Conservation (phyloP, 2,797 vertebrate genomes). For the Oreochromis mossambicus region DNA sequence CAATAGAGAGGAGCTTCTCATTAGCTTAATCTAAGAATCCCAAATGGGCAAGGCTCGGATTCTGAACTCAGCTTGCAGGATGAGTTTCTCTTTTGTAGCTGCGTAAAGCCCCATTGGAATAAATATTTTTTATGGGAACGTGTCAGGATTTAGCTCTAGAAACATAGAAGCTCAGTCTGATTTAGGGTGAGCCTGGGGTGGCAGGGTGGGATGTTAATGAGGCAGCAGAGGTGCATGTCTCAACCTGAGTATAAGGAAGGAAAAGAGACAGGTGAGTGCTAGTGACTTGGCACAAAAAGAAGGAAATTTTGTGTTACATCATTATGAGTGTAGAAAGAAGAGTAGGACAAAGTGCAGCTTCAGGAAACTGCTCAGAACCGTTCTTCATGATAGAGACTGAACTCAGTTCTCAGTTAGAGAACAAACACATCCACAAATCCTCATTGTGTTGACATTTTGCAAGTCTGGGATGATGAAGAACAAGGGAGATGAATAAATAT, state of each 20-base stretch:
- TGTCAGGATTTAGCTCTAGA: neutral
- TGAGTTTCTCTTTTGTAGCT: neutral
- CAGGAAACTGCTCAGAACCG: neutral
- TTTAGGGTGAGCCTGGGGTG: neutral
- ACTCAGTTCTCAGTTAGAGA: neutral
- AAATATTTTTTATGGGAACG: neutral
- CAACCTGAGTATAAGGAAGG: neutral
- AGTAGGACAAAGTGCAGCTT: neutral
- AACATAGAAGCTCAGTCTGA: neutral
- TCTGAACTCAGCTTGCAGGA: neutral
- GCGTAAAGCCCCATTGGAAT: neutral
- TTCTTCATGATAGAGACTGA: neutral
- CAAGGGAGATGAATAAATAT: neutral
- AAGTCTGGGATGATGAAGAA: neutral
- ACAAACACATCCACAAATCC: neutral
- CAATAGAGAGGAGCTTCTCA: neutral
- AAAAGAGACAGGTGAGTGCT: neutral
- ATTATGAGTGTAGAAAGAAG: neutral
- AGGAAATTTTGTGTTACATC: neutral
- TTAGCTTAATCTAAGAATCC: constrained; percentile 1
- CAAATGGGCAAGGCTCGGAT: neutral
- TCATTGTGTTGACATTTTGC: neutral
- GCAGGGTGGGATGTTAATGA: neutral
- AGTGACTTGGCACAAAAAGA: neutral
- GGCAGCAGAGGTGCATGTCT: neutral